phyloP scores from a whole-genome alignment of 30 jellyfish, hydroid and myxozoan species.

The Hydractinia symbiolongicarpus region DNA sequence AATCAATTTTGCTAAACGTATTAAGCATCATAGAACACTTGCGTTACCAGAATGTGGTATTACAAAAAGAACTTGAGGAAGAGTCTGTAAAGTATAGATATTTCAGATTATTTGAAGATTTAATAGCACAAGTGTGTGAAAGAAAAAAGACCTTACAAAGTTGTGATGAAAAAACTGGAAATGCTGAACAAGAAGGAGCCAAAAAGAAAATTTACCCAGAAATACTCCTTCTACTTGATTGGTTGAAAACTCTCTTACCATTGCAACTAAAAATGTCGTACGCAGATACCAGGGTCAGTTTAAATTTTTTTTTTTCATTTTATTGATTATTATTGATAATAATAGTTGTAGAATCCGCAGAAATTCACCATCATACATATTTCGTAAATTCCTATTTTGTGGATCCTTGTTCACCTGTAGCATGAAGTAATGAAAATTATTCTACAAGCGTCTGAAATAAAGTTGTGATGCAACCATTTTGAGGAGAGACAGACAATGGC shows the following conservation, averaged over 20 bases:
- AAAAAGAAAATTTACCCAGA: not conserved
- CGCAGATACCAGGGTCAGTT: too few species aligned
- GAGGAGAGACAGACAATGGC: too few species aligned
- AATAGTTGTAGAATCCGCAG: too few species aligned
- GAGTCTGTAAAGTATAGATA: not conserved
- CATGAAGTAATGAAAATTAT: too few species aligned
- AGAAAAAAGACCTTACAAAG: not conserved
- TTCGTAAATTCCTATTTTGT: too few species aligned
- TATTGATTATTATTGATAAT: too few species aligned
- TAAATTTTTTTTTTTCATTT: too few species aligned
- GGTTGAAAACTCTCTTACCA: not conserved
- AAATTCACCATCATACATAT: too few species aligned
- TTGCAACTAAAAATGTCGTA: not conserved
- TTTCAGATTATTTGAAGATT: not conserved
- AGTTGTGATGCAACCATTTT: too few species aligned
- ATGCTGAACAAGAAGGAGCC: not conserved
- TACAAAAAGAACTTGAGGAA: not conserved
- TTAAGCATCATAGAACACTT: conserved; percentile 2
- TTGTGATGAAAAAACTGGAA: not conserved
- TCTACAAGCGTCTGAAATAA: too few species aligned
- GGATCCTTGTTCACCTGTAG: too few species aligned
- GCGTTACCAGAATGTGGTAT: not conserved
- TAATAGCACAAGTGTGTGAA: not conserved
- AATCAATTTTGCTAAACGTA: not conserved
- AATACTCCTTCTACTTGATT: not conserved